Evolutionary conservation across 2,797 vertebrate species (phyloP).

Genomic region (Characodon lateralis): DNA sequence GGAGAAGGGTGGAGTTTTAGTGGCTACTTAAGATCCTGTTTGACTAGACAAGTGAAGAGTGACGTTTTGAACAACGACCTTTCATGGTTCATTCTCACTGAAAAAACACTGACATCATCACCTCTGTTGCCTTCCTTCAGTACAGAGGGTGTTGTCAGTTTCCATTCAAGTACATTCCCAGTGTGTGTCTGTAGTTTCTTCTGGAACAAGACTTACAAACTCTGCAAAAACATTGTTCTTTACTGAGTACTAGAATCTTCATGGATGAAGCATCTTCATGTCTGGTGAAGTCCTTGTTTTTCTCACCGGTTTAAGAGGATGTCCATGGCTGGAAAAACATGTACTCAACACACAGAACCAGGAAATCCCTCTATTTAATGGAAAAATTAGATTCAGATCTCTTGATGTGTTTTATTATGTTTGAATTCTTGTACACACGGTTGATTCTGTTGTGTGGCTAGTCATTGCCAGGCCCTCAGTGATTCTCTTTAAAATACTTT

Average conservation of each 20-base stretch:
- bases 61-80: neutral
- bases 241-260: too few relatives aligned
- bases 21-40: constrained; percentile 30
- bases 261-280: too few relatives aligned
- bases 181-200: neutral
- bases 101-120: neutral
- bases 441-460: neutral
- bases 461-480: neutral
- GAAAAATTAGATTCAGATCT: neutral
- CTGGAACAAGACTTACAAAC: neutral
- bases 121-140: neutral
- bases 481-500: neutral
- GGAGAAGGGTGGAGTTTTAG: constrained; percentile 2
- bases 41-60: constrained; percentile 23
- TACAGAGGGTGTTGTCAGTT: constrained; percentile 5
- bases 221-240: neutral
- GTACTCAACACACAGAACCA: neutral
- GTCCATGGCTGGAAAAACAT: neutral
- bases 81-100: neutral
- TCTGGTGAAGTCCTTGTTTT: neutral
- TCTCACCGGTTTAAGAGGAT: neutral
- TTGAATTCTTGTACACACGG: neutral
- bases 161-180: neutral
- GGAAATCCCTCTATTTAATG: neutral
- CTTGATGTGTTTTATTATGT: neutral